Evolutionary conservation across 2,113 vertebrate genomes (phyloP), one percentile per base, ranked within the genome.

Genomic region (Ammodramus savannarum): DNA sequence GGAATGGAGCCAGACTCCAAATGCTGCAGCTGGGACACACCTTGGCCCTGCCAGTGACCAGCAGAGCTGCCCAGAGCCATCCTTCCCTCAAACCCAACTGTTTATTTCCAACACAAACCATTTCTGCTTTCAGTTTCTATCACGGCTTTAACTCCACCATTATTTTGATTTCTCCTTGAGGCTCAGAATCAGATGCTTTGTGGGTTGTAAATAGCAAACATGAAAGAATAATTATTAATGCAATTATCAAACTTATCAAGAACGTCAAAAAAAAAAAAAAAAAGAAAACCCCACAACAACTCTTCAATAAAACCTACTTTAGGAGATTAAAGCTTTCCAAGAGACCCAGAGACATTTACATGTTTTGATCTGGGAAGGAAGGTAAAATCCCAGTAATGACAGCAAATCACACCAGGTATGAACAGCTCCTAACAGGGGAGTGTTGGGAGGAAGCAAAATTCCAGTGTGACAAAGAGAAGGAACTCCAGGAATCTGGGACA

Each of bases 161-260:
- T 58, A 38, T 62, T 77, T 34, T 65, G 31, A 91, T 80, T 93
- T 83, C 58, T 89, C 44, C 81, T 91, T 43, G 59, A 97, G 86
- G 52, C 88, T 93, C 68, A 80, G 26, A 89, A 86, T 58, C 59
- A 74, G 71, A 36, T 90, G 59, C 88, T 94, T 93, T 90, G 72
- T 81, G 88, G 83, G 68, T 69, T 83, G 68, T 77, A 92, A 95
- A 86, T 11, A 96, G 61, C 61, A 95, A 81, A 93, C 90, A 95
- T 95, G 68, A 97, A 96, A 95, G 95, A 94, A 86, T 89, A 95
- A 95, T 95, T 95, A 92, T 93, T 95, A 94, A 93, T 49, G 63
- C 85, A 95, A 96, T 96, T 95, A 95, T 93, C 94, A 93, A 95
- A 80, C 76, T 90, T 65, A 84, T 71, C 90, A 92, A 1, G 6